Evolutionary conservation across 2,888 invertebrate genomes (phyloP).

Genomic region (Camptogramma bilineatum): DNA sequence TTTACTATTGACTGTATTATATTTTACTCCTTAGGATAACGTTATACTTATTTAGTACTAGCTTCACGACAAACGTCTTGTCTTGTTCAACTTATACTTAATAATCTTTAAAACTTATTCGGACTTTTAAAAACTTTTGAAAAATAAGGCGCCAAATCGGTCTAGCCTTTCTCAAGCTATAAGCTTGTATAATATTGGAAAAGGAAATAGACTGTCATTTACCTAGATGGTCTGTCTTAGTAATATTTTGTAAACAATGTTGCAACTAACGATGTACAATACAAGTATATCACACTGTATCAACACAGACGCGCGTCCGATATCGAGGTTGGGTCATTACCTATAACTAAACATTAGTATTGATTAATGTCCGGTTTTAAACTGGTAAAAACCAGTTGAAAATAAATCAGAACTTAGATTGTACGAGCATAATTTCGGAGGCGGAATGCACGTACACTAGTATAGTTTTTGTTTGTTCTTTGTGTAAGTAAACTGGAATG

Average conservation of each 20-base stretch:
- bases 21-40: neutral
- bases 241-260: conserved; percentile 11
- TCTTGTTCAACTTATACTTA: no score
- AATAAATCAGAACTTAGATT: conserved; percentile 31
- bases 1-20: neutral
- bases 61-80: no score
- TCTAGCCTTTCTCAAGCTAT: no score
- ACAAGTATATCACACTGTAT: conserved; percentile 6
- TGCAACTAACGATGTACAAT: conserved; percentile 11
- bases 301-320: conserved; percentile 33
- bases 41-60: no score
- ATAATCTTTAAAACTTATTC: no score
- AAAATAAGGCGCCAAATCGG: no score
- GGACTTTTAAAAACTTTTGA: no score
- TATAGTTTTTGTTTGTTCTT: neutral
- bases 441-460: neutral
- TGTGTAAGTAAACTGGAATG: no score
- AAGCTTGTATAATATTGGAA: no score
- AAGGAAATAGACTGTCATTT: neutral
- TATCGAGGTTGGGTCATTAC: conserved; percentile 48
- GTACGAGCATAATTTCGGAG: conserved; percentile 2
- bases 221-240: neutral
- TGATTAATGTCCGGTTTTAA: conserved; percentile 47
- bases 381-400: conserved; percentile 43
- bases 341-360: conserved; percentile 38